Base-by-base conservation (phyloP, 2,888 invertebrate genomes). In the Desoria tigrina region DNA sequence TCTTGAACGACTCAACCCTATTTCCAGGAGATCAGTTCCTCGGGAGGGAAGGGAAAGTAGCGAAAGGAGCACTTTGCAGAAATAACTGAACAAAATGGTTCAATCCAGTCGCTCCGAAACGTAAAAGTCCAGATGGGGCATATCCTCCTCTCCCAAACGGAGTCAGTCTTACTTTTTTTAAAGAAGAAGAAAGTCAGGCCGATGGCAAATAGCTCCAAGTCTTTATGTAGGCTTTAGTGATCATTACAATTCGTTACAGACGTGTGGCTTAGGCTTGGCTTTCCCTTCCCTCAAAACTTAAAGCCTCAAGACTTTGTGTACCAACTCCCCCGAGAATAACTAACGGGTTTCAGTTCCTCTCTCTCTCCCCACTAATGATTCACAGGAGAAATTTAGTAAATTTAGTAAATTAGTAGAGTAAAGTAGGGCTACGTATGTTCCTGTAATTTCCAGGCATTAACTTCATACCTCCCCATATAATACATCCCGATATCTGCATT, bases 51-150 rank as follows among this genome's bases (percentile, higher is more conserved):
- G 16, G 16, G 45, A 4, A 6, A 45, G 45, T 21, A 32, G 45
- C n/a, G n/a, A n/a, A n/a, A n/a, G n/a, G 2, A 45, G 42, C 45
- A 58, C 42, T 57, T 57, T 57, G 18, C 2, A 58, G 45, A 58
- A 58, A 58, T 58, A 58, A 45, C 45, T 23, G 45, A 24, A 58
- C 58, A 58, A 45, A 58, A 58, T 58, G 58, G 24, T 58, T 28
- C 58, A 58, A 42, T 58, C 45, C 49, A 58, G 58, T 11, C n/a
- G 4, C 45, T 32, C 54, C 18, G 21, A 21, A 18, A n/a, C 16
- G 32, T 32, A 32, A 32, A 32, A 32, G 32, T 32, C 32, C 32
- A 32, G 32, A 32, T 32, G 32, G 32, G 32, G 32, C 32, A 32
- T 4, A 32, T 32, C 11, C 32, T 32, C 32, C 32, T 32, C 4